Conservation (phyloP, 2,888 invertebrate species). For the Pherbina coryleti region DNA sequence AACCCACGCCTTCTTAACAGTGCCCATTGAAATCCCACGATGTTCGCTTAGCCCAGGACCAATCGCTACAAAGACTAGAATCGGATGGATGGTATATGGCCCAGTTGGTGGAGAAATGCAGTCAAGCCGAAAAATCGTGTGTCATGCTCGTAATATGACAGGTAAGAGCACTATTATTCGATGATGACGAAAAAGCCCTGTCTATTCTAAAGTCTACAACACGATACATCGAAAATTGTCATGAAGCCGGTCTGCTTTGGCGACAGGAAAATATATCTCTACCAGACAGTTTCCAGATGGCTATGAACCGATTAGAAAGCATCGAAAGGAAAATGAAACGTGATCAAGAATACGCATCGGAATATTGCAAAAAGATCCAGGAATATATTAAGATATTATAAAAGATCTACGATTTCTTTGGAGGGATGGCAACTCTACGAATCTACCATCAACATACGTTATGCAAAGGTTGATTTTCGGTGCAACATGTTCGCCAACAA, state of each 20-base stretch:
- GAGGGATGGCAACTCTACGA: too few species aligned
- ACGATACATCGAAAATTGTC: conserved; percentile 2
- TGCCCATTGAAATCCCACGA: conserved; percentile 22
- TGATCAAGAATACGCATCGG: conserved; percentile 25
- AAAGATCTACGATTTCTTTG: too few species aligned
- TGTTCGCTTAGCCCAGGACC: not conserved
- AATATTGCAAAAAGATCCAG: not conserved
- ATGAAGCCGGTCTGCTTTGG: conserved; percentile 36
- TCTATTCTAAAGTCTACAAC: conserved; percentile 21
- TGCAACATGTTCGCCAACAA: conserved; percentile 41
- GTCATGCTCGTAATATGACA: not conserved
- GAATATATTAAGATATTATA: too few species aligned
- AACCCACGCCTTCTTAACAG: conserved; percentile 23
- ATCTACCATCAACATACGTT: too few species aligned
- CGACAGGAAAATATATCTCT: conserved; percentile 7
- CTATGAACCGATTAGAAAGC: not conserved
- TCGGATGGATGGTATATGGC: conserved; percentile 27
- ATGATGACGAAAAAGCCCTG: conserved; percentile 24
- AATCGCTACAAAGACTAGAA: conserved; percentile 17
- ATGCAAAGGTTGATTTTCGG: too few species aligned
- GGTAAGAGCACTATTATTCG: not conserved
- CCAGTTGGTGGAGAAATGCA: not conserved
- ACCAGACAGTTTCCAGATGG: conserved; percentile 36
- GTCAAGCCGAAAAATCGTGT: not conserved
- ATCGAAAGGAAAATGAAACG: conserved; percentile 20